Percentiles rank a stretch among this genome's conserved stretches.
phyloP scores from a whole-genome alignment of 2,797 vertebrate species.

The Lemur catta region DNA sequence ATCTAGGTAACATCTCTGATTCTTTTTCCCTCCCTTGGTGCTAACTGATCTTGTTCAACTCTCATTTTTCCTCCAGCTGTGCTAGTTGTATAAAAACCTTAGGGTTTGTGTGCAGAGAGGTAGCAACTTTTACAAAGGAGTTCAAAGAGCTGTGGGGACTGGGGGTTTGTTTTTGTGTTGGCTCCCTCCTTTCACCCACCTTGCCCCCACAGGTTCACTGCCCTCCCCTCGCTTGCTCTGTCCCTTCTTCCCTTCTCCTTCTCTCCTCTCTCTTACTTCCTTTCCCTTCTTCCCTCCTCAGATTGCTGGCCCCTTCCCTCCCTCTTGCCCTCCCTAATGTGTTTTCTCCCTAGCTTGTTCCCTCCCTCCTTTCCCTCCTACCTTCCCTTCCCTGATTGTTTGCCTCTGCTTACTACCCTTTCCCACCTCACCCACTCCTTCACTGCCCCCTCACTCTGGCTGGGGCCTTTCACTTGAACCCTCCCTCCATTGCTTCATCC shows the following conservation, averaged over 20 bases:
- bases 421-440: neutral
- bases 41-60: slow-evolving; percentile 12
- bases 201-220: neutral
- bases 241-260: neutral
- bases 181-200: neutral
- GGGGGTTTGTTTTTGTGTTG: neutral
- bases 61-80: slow-evolving; percentile 4
- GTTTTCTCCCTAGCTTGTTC: neutral
- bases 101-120: neutral
- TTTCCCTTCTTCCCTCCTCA: neutral
- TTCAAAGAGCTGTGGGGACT: neutral
- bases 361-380: neutral
- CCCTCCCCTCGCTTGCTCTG: neutral
- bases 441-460: neutral
- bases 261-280: neutral
- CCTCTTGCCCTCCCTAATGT: neutral
- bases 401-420: neutral
- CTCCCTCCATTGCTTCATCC: neutral
- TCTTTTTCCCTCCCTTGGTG: neutral
- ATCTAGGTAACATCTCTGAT: slow-evolving; percentile 15
- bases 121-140: neutral
- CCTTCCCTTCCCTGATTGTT: too few species aligned
- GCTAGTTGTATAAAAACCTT: slow-evolving; percentile 12
- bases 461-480: neutral
- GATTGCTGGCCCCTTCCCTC: neutral